Evolutionary conservation across 2,113 vertebrate species (phyloP).

Genomic region (Isurus oxyrinchus): DNA sequence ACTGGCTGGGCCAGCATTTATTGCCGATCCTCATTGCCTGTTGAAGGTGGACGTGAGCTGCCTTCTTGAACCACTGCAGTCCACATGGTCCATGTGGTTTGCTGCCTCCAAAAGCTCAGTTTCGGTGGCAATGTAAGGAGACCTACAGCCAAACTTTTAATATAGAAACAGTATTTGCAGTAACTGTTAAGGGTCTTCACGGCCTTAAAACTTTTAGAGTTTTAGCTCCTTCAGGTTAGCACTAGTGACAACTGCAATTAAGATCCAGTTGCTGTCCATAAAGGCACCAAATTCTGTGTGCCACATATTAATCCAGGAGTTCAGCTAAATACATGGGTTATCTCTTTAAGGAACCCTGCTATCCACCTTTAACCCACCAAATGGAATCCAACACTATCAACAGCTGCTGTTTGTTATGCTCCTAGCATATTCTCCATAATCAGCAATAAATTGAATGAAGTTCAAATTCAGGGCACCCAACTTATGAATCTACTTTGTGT

Average conservation of each 20-base stretch:
- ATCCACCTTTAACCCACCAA: not conserved
- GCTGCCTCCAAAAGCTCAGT: not conserved
- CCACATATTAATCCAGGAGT: not conserved
- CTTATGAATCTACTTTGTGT: not conserved
- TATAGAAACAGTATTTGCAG: not conserved
- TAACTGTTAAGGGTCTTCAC: not conserved
- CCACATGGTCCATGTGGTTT: too few relatives aligned
- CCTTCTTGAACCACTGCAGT: too few relatives aligned
- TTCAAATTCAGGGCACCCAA: not conserved
- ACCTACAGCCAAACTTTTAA: not conserved
- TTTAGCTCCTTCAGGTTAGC: not conserved
- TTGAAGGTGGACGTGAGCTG: too few relatives aligned
- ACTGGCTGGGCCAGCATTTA: too few relatives aligned
- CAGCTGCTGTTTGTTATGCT: not conserved
- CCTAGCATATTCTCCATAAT: not conserved
- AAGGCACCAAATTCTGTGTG: not conserved
- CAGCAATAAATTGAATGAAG: not conserved
- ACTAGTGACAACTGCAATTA: not conserved
- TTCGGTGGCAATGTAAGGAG: not conserved
- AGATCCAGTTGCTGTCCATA: not conserved
- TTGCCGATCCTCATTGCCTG: too few relatives aligned
- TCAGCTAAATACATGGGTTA: not conserved
- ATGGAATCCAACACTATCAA: not conserved
- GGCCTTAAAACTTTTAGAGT: too few relatives aligned
- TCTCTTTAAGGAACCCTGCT: not conserved